Evolutionary conservation across 2,797 vertebrate genomes (phyloP).

Genomic region (Hephaestus fuliginosus): DNA sequence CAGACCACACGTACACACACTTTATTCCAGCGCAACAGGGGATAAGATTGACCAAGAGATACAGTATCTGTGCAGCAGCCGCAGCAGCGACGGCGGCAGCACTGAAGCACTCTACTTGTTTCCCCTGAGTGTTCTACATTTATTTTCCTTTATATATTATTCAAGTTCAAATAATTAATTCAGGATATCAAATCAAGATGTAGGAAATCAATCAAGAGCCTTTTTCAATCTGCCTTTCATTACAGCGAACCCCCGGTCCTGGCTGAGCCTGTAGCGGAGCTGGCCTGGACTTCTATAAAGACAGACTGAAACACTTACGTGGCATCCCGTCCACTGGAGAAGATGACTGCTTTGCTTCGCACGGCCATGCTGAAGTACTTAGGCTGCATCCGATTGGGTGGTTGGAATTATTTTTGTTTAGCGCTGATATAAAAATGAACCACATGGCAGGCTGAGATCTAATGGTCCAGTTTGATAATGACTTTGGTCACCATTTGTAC

Average conservation of each 20-base stretch:
- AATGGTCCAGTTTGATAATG: constrained; percentile 73
- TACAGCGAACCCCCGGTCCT: constrained; percentile 73
- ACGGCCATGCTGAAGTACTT: constrained; percentile 81
- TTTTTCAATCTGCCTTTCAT: constrained; percentile 86
- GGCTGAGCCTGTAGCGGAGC: constrained; percentile 79
- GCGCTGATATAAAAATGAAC: constrained; percentile 79
- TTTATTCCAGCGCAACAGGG: constrained; percentile 59
- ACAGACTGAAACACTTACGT: constrained; percentile 84
- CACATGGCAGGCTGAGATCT: constrained; percentile 75
- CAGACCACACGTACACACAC: constrained; percentile 30
- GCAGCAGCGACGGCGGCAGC: constrained; percentile 45
- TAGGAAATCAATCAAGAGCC: constrained; percentile 88
- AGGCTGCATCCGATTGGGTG: constrained; percentile 85
- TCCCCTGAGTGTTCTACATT: constrained; percentile 85
- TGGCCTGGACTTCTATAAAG: constrained; percentile 78
- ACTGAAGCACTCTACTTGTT: constrained; percentile 74
- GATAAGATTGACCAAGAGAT: constrained; percentile 79
- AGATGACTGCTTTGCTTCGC: constrained; percentile 71
- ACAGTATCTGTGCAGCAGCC: constrained; percentile 60
- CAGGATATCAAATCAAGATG: constrained; percentile 92
- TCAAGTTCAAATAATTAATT: constrained; percentile 90
- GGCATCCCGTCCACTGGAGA: constrained; percentile 78
- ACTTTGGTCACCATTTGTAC: constrained; percentile 50
- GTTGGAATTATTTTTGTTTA: constrained; percentile 82
- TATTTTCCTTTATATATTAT: constrained; percentile 90